These are phyloP conservation scores for Lucilia cuprina DNA, from an alignment of 1,140 invertebrate genomes.

Conservation along the genomic window DNA sequence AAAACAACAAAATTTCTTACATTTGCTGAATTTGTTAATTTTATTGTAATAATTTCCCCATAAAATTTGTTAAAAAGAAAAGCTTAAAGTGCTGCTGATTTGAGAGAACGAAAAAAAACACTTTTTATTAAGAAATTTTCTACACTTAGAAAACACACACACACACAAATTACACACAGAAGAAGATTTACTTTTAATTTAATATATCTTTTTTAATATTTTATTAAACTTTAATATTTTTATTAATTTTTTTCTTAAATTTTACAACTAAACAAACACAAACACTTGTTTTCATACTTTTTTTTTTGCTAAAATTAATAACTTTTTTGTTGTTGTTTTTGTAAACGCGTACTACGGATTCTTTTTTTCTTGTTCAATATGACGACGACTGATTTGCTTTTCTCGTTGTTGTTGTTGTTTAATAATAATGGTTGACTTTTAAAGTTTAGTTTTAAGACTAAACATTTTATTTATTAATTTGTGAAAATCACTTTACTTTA, in stretches of 20 bases:
- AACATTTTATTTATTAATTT: not conserved
- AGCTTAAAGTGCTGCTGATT: not conserved
- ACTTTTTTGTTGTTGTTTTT: not conserved
- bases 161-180: not conserved
- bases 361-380: not conserved
- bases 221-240: not conserved
- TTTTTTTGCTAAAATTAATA: not conserved
- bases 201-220: not conserved
- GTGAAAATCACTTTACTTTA: not conserved
- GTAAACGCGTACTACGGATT: not conserved
- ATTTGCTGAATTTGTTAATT: not conserved
- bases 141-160: conserved; percentile 7
- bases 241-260: not conserved
- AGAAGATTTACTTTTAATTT: conserved; percentile 6
- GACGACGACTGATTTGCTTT: not conserved
- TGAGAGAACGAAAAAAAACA: not conserved
- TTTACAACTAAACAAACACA: not conserved
- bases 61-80: not conserved
- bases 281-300: not conserved
- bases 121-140: not conserved
- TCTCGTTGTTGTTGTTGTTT: not conserved
- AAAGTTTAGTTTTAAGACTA: not conserved
- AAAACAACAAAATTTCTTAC: not conserved
- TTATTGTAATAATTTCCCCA: not conserved
- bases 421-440: not conserved